phyloP scores from a whole-genome alignment of 1,140 invertebrate genomes.

The Drosophila repleta region DNA sequence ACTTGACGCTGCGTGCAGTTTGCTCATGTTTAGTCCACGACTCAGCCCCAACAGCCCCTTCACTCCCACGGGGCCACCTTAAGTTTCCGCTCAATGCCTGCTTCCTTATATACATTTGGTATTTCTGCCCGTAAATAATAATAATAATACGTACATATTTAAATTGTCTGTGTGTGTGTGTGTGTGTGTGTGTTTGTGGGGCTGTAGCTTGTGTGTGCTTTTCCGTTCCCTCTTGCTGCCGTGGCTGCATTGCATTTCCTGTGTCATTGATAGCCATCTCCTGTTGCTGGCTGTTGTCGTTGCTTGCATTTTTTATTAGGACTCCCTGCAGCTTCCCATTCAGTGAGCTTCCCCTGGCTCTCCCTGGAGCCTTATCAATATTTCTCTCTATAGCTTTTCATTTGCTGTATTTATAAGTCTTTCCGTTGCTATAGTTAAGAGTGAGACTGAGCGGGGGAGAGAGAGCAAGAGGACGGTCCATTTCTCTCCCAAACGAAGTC shows the following conservation, averaged over 20 bases:
- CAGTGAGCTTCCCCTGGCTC: background rate
- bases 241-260: conserved; percentile 51
- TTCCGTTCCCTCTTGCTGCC: conserved; percentile 17
- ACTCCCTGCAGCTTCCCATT: conserved; percentile 25
- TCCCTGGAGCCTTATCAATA: conserved; percentile 44
- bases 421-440: conserved; percentile 45
- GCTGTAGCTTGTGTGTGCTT: background rate
- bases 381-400: conserved; percentile 48
- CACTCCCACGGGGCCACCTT: conserved; percentile 1
- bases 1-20: conserved; percentile 39
- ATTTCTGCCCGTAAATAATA: conserved; percentile 72
- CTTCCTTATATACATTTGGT: conserved; percentile 31
- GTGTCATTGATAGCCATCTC: conserved; percentile 64
- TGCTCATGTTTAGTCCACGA: conserved; percentile 9
- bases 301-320: conserved; percentile 66
- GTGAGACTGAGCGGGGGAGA: background rate
- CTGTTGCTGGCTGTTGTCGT: conserved; percentile 34
- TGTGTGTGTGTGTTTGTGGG: conserved; percentile 23
- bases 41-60: background rate
- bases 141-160: conserved; percentile 71
- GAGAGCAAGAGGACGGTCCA: background rate
- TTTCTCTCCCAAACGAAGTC: conserved; percentile 34
- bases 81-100: conserved; percentile 8
- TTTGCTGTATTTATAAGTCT: conserved; percentile 50
- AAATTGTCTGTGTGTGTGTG: conserved; percentile 57